Evolutionary conservation across 2,797 vertebrate genomes (phyloP).

Genomic region (Coregonus suidteri): DNA sequence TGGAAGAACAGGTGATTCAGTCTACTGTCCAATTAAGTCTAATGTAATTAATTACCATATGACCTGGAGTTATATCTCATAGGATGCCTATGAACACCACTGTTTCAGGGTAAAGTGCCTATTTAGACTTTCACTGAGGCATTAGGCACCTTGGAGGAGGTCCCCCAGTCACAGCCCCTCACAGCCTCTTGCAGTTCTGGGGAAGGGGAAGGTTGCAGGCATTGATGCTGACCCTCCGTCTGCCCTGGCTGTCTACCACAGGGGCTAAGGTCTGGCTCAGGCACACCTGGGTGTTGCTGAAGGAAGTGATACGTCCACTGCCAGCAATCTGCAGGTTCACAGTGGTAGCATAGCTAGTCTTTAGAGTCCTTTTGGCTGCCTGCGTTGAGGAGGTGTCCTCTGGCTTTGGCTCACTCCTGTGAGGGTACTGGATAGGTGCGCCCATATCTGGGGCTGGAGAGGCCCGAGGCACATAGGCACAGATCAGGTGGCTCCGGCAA

Average conservation of each 20-base stretch:
- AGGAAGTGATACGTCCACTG: slow-evolving; percentile 82
- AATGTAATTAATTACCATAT: background rate
- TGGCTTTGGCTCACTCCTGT: slow-evolving; percentile 7
- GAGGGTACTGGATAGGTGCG: slow-evolving; percentile 16
- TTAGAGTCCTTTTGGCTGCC: slow-evolving; percentile 51
- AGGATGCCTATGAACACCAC: slow-evolving; percentile 15
- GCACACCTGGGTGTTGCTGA: slow-evolving; percentile 87
- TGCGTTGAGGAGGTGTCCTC: slow-evolving; percentile 8
- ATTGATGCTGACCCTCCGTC: slow-evolving; percentile 76
- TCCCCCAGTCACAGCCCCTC: slow-evolving; percentile 24
- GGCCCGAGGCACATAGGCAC: slow-evolving; percentile 68
- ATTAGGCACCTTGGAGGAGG: slow-evolving; percentile 12
- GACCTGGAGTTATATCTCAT: slow-evolving; percentile 9
- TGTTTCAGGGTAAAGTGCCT: slow-evolving; percentile 47
- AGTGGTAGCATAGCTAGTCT: slow-evolving; percentile 87
- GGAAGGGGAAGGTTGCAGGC: slow-evolving; percentile 54
- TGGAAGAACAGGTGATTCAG: slow-evolving; percentile 9
- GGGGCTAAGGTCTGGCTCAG: slow-evolving; percentile 82
- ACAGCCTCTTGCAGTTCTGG: slow-evolving; percentile 64
- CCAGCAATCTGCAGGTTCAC: slow-evolving; percentile 89
- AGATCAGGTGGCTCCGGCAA: slow-evolving; percentile 74
- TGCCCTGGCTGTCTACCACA: slow-evolving; percentile 59
- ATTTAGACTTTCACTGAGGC: slow-evolving; percentile 30
- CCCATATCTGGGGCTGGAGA: slow-evolving; percentile 31
- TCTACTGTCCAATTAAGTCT: slow-evolving; percentile 5